These are phyloP conservation scores for Tenthredo scrophulariae DNA, from an alignment of 2,888 invertebrate genomes.

Conservation along the genomic window DNA sequence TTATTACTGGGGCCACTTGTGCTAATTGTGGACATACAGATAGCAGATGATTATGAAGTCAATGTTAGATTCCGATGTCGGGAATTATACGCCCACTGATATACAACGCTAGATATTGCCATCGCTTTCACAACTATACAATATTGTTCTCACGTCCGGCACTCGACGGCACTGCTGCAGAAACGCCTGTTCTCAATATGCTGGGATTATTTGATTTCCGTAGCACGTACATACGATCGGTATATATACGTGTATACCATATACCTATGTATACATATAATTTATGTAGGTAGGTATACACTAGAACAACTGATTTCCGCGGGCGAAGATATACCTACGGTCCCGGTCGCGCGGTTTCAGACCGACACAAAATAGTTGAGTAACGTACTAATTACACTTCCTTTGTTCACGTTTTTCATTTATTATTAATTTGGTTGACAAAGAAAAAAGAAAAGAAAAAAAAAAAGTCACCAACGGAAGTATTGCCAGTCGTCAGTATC, in stretches of 20 bases:
- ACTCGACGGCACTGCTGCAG: conserved; percentile 20
- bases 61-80: neutral
- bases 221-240: conserved; percentile 7
- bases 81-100: neutral
- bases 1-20: neutral
- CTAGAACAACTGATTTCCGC: neutral
- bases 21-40: neutral
- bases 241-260: neutral
- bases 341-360: neutral
- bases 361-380: neutral
- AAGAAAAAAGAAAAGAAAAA: no score
- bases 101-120: conserved; percentile 16
- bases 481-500: neutral
- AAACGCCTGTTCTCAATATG: conserved; percentile 25
- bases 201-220: conserved; percentile 37
- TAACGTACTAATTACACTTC: neutral
- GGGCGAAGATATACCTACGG: neutral
- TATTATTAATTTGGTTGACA: neutral
- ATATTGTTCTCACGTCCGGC: conserved; percentile 31
- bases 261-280: neutral
- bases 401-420: neutral
- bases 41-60: neutral
- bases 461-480: neutral
- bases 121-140: conserved; percentile 35
- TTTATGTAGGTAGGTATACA: neutral